Base-by-base conservation (phyloP, 2,797 vertebrate genomes). In the Rachycentron canadum region DNA sequence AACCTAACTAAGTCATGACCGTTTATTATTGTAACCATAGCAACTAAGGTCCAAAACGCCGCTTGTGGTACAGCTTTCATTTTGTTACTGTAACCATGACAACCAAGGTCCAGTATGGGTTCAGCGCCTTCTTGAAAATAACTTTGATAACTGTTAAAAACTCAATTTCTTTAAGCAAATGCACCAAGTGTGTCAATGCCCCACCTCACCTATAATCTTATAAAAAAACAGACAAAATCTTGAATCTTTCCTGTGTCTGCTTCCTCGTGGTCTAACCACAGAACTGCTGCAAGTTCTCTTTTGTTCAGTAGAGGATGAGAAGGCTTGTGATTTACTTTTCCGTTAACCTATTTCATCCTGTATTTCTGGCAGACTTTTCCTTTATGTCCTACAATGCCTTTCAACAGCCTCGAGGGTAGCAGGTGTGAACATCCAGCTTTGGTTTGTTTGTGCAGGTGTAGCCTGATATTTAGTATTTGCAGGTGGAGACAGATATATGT, bases 401-500 rank as follows among this genome's bases (percentile, higher is more conserved):
- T 70, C 52, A 65, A 4, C 66, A 57, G 7, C 43, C 59, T 59
- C 50, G 0, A 12, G 55, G 58, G 43, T 3, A 64, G 59, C 70
- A 64, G 60, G 38, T 58, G 73, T 64, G 38, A 69, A 47, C 72
- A 26, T 73, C 50, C 59, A 17, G 23, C 63, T 72, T 74, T 43
- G 17, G 55, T 64, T 71, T 79, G 62, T 75, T 79, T 75, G 32
- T 36, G 34, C 66, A 57, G 78, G 43, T 50, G 55, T 8, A 55
- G 7, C 17, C 59, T 2, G 30, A 58, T 50, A 40, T 68, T 23
- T 52, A 14, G 53, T 75, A 12, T 74, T 38, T 16, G 56, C 32
- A 19, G 25, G 14, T 32, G 38, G 16, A 34, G 55, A 59, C 25
- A 64, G 38, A 30, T 41, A 9, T 14, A 26, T 23, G 53, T 50